Base-by-base conservation (phyloP, 2,888 invertebrate species). In the Drosophila nigricruria region DNA sequence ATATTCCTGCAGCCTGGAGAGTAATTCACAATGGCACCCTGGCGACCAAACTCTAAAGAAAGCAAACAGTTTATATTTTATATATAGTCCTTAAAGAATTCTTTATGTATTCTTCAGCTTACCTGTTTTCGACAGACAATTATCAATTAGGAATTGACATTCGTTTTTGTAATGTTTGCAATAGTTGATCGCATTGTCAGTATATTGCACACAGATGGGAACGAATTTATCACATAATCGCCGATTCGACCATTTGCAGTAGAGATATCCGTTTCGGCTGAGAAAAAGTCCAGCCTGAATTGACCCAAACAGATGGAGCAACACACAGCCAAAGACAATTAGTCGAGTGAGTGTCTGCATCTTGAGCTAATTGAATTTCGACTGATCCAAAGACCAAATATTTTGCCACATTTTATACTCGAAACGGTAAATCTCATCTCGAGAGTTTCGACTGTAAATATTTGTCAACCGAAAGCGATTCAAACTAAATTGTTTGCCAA, bases 121-220 rank as follows among this genome's bases (percentile, higher is more conserved):
- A 86, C 88, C 47, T 4, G 83, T 63, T 23, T 36, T 54, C 0
- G 64, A 42, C 34, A 78, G 65, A 56, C 86, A 86, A 0, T 3
- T 38, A 2, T 85, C 85, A 14, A 85, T 53, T 0, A 25, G 4
- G 32, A 43, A 79, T 49, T 76, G 59, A 5, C 85, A 86, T 6
- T 85, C 66, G n/a, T 30, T 83, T 23, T 52, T 52, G 47, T 88
- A 86, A 16, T 64, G 42, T 1, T 70, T 82, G 54, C 85, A 88
- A 2, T 12, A 3, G 0, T 18, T 27, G 6, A 4, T 5, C 5
- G 2, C 3, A 10, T 12, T 0, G 8, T 5, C 23, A 0, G 0
- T 12, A 1, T 38, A 4, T 34, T 58, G 27, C 2, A 76, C 68
- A 49, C 85, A 85, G 5, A 0, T 3, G 0, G 82, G 60, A 1